Conservation (phyloP, 2,113 vertebrate species). For the Bungarus multicinctus region DNA sequence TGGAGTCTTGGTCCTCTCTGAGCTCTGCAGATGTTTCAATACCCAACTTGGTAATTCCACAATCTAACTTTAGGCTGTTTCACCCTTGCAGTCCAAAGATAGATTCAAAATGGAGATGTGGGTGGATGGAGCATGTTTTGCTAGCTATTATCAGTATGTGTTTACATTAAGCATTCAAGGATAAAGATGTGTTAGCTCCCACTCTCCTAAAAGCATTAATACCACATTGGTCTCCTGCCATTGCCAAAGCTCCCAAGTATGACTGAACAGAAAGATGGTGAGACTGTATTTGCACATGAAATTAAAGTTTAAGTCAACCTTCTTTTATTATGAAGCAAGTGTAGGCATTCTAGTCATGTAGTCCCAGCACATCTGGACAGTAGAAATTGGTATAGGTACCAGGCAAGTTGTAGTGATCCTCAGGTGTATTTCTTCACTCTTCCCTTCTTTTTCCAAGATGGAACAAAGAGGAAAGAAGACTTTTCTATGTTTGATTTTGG, state of each 20-base stretch:
- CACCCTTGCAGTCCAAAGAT: background rate
- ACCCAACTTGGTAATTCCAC: background rate
- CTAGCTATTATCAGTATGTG: background rate
- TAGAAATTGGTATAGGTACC: background rate
- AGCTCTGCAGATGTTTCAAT: background rate
- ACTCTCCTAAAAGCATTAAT: background rate
- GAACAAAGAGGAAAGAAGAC: background rate
- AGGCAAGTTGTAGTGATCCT: background rate
- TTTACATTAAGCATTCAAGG: background rate
- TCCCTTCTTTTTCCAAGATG: background rate
- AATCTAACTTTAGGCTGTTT: background rate
- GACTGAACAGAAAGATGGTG: background rate
- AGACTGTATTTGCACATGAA: background rate
- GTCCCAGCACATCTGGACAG: background rate
- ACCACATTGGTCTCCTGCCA: background rate
- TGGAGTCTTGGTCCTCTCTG: too few relatives aligned
- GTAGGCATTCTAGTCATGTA: background rate
- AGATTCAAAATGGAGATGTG: background rate
- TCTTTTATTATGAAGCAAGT: background rate
- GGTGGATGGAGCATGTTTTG: background rate
- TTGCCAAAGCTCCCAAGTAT: background rate
- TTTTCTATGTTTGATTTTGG: too few relatives aligned
- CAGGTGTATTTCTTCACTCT: background rate
- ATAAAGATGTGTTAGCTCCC: background rate
- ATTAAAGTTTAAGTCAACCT: background rate